Evolutionary conservation across 2,888 invertebrate genomes (phyloP).

Genomic region (Argyresthia albistria): DNA sequence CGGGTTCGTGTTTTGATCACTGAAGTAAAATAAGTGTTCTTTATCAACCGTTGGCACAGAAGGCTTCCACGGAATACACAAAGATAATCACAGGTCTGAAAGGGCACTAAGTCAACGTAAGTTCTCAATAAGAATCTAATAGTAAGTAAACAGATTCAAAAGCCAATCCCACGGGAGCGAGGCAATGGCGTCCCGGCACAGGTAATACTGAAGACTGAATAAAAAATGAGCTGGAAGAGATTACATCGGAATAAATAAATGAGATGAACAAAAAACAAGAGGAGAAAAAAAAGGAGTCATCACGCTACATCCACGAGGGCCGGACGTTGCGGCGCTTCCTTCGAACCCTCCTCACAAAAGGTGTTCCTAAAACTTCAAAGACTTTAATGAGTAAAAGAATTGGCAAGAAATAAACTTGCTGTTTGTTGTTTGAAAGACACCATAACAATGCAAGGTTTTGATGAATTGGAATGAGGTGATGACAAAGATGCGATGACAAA

Average conservation of each 20-base stretch:
- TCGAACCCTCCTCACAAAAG: conserved; percentile 55
- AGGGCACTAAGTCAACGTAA: too few species aligned
- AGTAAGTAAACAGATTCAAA: background rate
- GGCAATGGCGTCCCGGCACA: conserved; percentile 53
- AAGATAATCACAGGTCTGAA: too few species aligned
- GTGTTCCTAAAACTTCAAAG: conserved; percentile 30
- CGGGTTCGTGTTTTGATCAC: too few species aligned
- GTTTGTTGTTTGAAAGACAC: too few species aligned
- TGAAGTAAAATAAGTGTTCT: too few species aligned
- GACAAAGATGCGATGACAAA: conserved; percentile 2
- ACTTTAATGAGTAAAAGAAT: background rate
- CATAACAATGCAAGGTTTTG: background rate
- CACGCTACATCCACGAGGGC: conserved; percentile 70
- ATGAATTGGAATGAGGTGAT: background rate
- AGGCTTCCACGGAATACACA: too few species aligned
- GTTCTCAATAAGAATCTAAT: background rate
- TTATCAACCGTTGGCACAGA: too few species aligned
- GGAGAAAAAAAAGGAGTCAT: conserved; percentile 62
- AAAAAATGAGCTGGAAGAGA: conserved; percentile 72
- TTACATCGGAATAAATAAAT: conserved; percentile 74
- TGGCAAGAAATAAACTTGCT: background rate
- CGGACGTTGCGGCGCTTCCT: conserved; percentile 72
- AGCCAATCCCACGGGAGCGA: background rate
- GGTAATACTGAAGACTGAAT: conserved; percentile 71
- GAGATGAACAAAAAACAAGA: conserved; percentile 71